Percentiles rank a stretch among this genome's conserved stretches.
Conservation (phyloP, 2,797 vertebrate genomes). For the Cyclopterus lumpus region DNA sequence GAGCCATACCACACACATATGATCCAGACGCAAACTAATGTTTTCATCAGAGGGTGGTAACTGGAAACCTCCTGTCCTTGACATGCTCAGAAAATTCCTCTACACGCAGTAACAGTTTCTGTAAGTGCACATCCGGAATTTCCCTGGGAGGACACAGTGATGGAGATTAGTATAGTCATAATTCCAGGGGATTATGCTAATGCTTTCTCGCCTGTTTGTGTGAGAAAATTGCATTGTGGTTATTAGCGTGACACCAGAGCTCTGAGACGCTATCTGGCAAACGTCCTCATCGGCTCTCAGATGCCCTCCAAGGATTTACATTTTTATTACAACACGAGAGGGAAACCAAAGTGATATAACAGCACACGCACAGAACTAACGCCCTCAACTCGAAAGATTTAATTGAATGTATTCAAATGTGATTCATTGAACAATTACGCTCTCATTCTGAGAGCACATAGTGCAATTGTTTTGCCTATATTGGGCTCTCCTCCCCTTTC, state of each 20-base stretch:
- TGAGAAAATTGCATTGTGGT: slow-evolving; percentile 81
- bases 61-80: slow-evolving; percentile 56
- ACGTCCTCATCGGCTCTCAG: slow-evolving; percentile 74
- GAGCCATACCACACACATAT: not conserved
- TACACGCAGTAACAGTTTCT: slow-evolving; percentile 23
- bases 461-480: slow-evolving; percentile 84
- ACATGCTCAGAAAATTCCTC: slow-evolving; percentile 35
- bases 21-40: slow-evolving; percentile 28
- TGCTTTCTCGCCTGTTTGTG: slow-evolving; percentile 79
- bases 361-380: slow-evolving; percentile 51
- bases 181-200: slow-evolving; percentile 84
- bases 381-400: slow-evolving; percentile 75
- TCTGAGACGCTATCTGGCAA: slow-evolving; percentile 74
- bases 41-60: slow-evolving; percentile 41
- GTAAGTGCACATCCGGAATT: slow-evolving; percentile 32
- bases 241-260: slow-evolving; percentile 80
- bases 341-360: slow-evolving; percentile 70
- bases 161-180: slow-evolving; percentile 79
- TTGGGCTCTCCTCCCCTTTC: slow-evolving; percentile 68
- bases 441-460: slow-evolving; percentile 74
- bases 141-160: slow-evolving; percentile 51
- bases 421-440: slow-evolving; percentile 88
- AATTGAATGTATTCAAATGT: slow-evolving; percentile 89
- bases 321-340: slow-evolving; percentile 84
- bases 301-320: slow-evolving; percentile 85